Percentiles rank a stretch among this genome's conserved stretches.
Conservation (phyloP, 2,888 invertebrate species). For the Drosophila colorata region DNA sequence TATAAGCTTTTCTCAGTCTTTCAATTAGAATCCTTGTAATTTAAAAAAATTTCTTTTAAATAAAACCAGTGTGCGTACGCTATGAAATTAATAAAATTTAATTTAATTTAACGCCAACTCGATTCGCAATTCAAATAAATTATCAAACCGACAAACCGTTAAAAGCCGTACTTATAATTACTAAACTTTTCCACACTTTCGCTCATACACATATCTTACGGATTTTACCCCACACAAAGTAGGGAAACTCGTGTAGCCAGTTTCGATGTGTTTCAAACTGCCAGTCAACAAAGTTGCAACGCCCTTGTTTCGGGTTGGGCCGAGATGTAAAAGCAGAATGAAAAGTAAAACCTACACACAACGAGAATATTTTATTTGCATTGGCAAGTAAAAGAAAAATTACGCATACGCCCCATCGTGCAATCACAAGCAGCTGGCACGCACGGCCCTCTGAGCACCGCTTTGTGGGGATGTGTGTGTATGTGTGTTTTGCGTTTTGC, state of each 20-base stretch:
- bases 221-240: not conserved
- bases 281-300: slow-evolving; percentile 36
- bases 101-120: not conserved
- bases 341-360: slow-evolving; percentile 33
- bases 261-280: slow-evolving; percentile 24
- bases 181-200: not conserved
- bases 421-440: slow-evolving; percentile 36
- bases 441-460: slow-evolving; percentile 3
- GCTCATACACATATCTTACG: not conserved
- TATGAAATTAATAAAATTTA: not conserved
- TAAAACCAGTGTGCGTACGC: too few relatives aligned
- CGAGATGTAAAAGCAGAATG: slow-evolving; percentile 13
- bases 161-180: not conserved
- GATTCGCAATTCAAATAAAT: not conserved
- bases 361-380: slow-evolving; percentile 44
- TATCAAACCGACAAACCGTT: not conserved
- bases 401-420: slow-evolving; percentile 69
- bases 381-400: slow-evolving; percentile 32
- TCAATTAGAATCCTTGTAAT: too few relatives aligned
- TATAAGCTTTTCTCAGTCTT: too few relatives aligned
- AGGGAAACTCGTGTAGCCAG: slow-evolving; percentile 2
- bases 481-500: not conserved
- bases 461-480: not conserved
- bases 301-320: slow-evolving; percentile 3
- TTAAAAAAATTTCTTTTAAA: too few relatives aligned